Base-by-base conservation (phyloP, 1,140 invertebrate species). In the Drosophila arizonae region DNA sequence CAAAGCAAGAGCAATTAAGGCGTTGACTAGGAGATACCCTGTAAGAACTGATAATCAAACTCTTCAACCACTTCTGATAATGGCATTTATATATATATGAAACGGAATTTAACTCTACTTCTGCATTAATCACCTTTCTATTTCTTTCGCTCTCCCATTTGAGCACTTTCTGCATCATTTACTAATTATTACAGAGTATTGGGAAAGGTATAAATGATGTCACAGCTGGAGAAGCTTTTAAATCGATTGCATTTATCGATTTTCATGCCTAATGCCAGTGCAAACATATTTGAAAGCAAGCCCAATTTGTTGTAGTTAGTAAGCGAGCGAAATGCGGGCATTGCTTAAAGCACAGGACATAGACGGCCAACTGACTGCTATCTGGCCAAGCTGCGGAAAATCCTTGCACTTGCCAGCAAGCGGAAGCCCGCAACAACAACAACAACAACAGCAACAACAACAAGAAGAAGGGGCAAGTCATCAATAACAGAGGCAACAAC, bases 201-300 rank as follows among this genome's bases (percentile, higher is more conserved):
- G 21, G 21, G 17, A 43, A 24, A 10, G 10, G 15, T 11, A 1
- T 6, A 48, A 48, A 26, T 21, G 39, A 26, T n/a, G 21, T 11
- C 13, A 8, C 41, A 24, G n/a, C 45, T 45, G 48, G 11, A 8
- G 21, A 26, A 54, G 78, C 71, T 67, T 67, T 64, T 66, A 75
- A 81, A 81, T 85, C 77, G 67, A 75, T 85, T 67, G 55, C 24
- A 50, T 54, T 75, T 75, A 85, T 85, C 52, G 78, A 78, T 78
- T 71, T 39, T 71, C 51, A 21, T 28, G 71, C 51, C 62, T 61
- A 61, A 64, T 63, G 56, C 43, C 24, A 77, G 56, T 64, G 61
- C 66, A 70, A 71, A 75, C 72, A 76, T 71, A 57, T 67, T 46
- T 45, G 48, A 39, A 70, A 51, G 74, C 60, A 50, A 63, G 64